Base-by-base conservation (phyloP, 2,888 invertebrate species). In the Drosophila stalkeri region DNA sequence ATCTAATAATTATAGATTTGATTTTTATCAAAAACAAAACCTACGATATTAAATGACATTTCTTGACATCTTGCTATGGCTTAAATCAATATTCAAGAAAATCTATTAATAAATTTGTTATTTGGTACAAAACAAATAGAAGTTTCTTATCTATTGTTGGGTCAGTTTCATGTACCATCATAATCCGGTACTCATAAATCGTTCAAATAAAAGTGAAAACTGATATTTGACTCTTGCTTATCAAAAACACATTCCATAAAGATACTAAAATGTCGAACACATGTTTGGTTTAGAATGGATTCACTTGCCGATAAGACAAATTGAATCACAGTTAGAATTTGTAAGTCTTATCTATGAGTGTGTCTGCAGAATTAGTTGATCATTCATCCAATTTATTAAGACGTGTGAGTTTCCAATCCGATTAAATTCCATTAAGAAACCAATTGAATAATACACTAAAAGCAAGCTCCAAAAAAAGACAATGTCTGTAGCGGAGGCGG, bases 251-350 rank as follows among this genome's bases (percentile, higher is more conserved):
- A 69, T 75, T 74, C 55, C 57, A n/a, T 16, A 37, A 44, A 46
- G 46, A 46, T 46, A 43, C 35, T 27, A 55, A 20, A 12, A 54
- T 31, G 37, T 39, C 37, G 20, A 51, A 64, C 41, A 47, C 41
- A 33, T 47, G 46, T 67, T 33, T 67, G 54, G 46, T 43, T 43
- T 49, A 18, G 43, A 51, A 31, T 66, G 14, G 20, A 37, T 52
- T 52, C 12, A 20, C 23, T 44, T 46, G 27, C 8, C 47, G 73
- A 73, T 73, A 68, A 62, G 64, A 35, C 49, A 41, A 72, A 67
- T 63, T 49, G 57, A 63, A 74, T 62, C 62, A 55, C 37, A 23
- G 46, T 33, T 61, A 39, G 31, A 51, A 54, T 12, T 43, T 49
- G 49, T 27, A n/a, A 3, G 27, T 20, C 62, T 74, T 75, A 74